phyloP scores from a whole-genome alignment of 2,113 vertebrate genomes.

The Alosa alosa region DNA sequence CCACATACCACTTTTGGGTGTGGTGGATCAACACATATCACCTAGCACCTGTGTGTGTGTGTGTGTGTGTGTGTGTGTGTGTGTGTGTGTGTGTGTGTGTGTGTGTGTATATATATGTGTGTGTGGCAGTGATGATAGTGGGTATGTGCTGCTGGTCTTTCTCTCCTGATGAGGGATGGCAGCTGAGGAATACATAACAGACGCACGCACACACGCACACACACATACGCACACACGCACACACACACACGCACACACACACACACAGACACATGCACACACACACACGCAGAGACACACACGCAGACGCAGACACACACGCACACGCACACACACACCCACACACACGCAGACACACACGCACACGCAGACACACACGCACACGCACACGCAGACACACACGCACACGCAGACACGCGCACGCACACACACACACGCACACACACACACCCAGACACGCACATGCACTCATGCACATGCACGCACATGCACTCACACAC shows the following conservation, averaged over 20 bases:
- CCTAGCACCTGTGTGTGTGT: conserved; percentile 3
- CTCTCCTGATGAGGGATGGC: conserved; percentile 4
- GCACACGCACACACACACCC: background rate
- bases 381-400: background rate
- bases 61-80: conserved; percentile 10
- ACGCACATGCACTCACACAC: too few relatives aligned
- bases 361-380: background rate
- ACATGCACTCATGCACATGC: too few relatives aligned
- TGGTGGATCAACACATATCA: background rate
- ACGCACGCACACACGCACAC: background rate
- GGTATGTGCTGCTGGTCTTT: background rate
- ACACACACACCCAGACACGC: too few relatives aligned
- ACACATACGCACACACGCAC: background rate
- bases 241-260: background rate
- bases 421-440: too few relatives aligned
- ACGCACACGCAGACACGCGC: too few relatives aligned
- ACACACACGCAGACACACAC: too few relatives aligned
- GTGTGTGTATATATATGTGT: background rate
- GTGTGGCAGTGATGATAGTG: background rate
- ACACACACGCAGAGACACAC: too few relatives aligned
- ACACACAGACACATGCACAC: background rate
- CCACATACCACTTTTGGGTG: background rate
- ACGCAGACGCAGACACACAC: too few relatives aligned
- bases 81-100: conserved; percentile 9
- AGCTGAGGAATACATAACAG: background rate